Percentiles rank a stretch among this genome's conserved stretches.
phyloP scores from a whole-genome alignment of 2,113 vertebrate species.

The Isurus oxyrinchus region DNA sequence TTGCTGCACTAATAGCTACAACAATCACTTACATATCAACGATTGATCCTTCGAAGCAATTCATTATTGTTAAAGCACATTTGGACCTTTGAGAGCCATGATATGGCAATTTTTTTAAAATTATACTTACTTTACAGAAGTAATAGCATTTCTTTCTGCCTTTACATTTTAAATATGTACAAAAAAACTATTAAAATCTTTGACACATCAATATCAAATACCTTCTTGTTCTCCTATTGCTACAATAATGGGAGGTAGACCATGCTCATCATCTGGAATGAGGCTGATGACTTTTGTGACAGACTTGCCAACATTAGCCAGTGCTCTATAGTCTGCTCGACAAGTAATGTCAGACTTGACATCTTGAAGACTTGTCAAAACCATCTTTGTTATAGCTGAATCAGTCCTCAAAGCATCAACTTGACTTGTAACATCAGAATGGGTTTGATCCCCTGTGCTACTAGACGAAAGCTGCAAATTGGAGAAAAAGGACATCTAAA shows the following conservation, averaged over 20 bases:
- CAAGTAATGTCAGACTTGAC: conserved; percentile 40
- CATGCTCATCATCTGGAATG: conserved; percentile 64
- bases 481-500: background rate
- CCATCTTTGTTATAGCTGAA: conserved; percentile 38
- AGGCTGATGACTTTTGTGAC: conserved; percentile 65
- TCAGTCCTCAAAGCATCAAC: conserved; percentile 40
- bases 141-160: background rate
- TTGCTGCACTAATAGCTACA: background rate
- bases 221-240: conserved; percentile 66
- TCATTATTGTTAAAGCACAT: background rate
- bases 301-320: conserved; percentile 62
- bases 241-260: conserved; percentile 75
- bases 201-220: conserved; percentile 43
- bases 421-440: conserved; percentile 39
- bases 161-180: background rate
- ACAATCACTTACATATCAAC: background rate
- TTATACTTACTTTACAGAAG: background rate
- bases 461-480: conserved; percentile 35
- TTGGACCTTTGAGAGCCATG: background rate
- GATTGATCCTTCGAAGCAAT: background rate
- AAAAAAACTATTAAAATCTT: background rate
- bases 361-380: background rate
- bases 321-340: conserved; percentile 64
- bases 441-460: conserved; percentile 42
- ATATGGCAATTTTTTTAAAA: background rate